Evolutionary conservation across 2,113 vertebrate species (phyloP).

Genomic region (Mormyrus iriodes): DNA sequence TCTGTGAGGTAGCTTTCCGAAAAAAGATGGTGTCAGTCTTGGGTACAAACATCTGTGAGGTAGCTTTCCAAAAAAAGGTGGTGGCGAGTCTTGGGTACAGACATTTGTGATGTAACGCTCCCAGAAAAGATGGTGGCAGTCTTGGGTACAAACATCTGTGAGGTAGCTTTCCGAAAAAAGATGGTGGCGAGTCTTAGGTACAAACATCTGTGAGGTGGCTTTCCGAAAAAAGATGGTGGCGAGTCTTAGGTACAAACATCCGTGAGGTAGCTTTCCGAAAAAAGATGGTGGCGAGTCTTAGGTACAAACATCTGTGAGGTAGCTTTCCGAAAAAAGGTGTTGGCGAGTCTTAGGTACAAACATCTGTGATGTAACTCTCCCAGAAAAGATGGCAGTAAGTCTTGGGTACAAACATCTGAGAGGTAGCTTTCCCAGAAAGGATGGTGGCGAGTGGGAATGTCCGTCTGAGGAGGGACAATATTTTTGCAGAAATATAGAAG

Average conservation of each 20-base stretch:
- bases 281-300: background rate
- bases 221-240: background rate
- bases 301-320: background rate
- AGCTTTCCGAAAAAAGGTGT: background rate
- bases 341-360: background rate
- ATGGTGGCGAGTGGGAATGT: background rate
- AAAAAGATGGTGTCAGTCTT: background rate
- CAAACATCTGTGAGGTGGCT: background rate
- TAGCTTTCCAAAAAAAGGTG: background rate
- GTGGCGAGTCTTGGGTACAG: background rate
- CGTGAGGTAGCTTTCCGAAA: background rate
- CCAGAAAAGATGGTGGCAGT: background rate
- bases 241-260: background rate
- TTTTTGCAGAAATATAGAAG: no score
- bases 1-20: background rate
- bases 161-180: background rate
- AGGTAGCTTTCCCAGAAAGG: background rate
- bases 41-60: background rate
- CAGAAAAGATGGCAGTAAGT: background rate
- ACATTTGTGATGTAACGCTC: background rate
- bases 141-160: background rate
- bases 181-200: background rate
- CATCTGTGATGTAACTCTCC: background rate
- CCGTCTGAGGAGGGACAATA: no score
- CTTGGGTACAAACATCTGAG: background rate